Evolutionary conservation across 1,140 invertebrate species (phyloP), one percentile per base, ranked within the genome.

Genomic region (Octopus sinensis): DNA sequence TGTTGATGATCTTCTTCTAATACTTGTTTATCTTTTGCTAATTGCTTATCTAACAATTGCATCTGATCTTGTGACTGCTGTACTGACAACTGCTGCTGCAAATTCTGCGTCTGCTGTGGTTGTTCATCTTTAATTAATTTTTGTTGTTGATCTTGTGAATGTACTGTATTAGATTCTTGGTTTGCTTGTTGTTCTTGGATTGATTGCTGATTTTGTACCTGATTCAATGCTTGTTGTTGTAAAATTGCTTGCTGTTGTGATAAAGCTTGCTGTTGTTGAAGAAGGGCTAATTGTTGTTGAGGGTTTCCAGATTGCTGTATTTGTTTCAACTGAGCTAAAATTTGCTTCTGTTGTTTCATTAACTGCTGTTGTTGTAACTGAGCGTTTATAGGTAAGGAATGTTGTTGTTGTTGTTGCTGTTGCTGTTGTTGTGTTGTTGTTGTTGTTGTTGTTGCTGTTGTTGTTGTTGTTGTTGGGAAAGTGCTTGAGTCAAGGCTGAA

Each of bases 311-410:
- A 73, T 13, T 77, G 76, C 7, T 77, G 76, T 51, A 52, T 17
- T 51, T 77, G 76, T 77, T 77, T 51, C 76, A 52, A 53, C 43
- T 77, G 76, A 6, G 76, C 76, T 77, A 77, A 77, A 43, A 30
- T 43, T 17, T 77, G 76, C 52, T 77, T n/a, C 76, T 77, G 62
- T n/a, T 68, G 62, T 13, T 68, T 12, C n/a, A n/a, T 1, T n/a
- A 68, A 68, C n/a, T 12, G n/a, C 62, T 68, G 30, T 3, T 43
- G 30, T 43, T 43, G 30, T 43, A 43, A 43, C 3, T 43, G 30
- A 43, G 30, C 30, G 30, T 43, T 43, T 43, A 43, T 43, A 43
- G 30, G 30, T 43, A 43, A 43, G 30, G 30, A 43, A 43, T 43
- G 30, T 43, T 43, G 30, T 43, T 43, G 17, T 73, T 73, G 68